Base-by-base conservation (phyloP, 2,113 vertebrate genomes). In the Eupsittula cactorum region DNA sequence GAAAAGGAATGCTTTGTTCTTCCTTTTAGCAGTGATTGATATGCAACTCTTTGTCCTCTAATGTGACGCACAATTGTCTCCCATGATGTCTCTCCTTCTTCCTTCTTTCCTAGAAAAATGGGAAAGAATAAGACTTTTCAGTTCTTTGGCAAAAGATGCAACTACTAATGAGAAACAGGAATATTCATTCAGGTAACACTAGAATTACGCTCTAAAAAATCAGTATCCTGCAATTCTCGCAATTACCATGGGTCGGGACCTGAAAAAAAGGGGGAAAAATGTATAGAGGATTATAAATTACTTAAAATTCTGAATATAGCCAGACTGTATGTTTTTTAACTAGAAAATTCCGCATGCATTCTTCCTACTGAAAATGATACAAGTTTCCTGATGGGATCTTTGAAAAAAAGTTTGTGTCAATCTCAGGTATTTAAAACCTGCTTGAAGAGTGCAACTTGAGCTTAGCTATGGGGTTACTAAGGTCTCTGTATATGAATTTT, bases 401-500 rank as follows among this genome's bases (percentile, higher is more conserved):
- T 11, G 59, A 49, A 53, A 91, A 90, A 81, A 94, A 82, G 14
- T 87, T 82, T 57, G 47, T 82, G 71, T 91, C 93, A 92, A 24
- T 96, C 91, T 77, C 46, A 6, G 90, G 81, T 75, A 96, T 87
- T 77, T 93, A 82, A 94, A 91, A 87, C 23, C 70, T 87, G 28
- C 59, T 80, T 92, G 57, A 95, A 74, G 37, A 73, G 24, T 78
- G 7, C 70, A 96, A 87, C 69, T 69, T 57, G 46, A 86, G 77
- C 20, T 79, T 93, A 87, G 82, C 74, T 63, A 9, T 17, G 53
- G 70, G 91, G 77, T 81, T 82, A 28, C 67, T 91, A 39, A 67
- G 70, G 83, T 86, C 83, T 82, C 62, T 76, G 39, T 46, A 1
- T 33, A 86, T 95, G 80, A 92, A 95, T 92, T 95, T 95, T 93